Evolutionary conservation across 2,113 vertebrate species (phyloP), one percentile per base, ranked within the genome.

Genomic region (Sinocyclocheilus maitianheensis): DNA sequence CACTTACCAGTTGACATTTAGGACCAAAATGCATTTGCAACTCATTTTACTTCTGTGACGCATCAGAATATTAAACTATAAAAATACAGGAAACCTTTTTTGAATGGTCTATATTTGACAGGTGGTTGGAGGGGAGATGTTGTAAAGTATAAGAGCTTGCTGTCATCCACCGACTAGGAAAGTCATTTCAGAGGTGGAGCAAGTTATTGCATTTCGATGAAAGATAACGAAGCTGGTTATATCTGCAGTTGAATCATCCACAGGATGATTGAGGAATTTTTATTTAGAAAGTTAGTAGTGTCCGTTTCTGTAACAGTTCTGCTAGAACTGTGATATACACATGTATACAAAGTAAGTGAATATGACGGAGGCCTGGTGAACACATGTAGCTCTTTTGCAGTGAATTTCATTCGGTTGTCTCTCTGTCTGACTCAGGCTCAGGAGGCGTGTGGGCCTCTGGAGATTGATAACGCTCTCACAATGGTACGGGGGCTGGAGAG

Each of bases 371-470:
- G 24, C 63, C 12, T 67, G 26, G 26, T 67, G 65, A 67, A 67
- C 26, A 30, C 30, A 16, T 63, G 22, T 63, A 67, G 26, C 24
- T 16, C 12, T 67, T 67, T 67, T 74, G 18, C 43, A 34, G 20
- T 58, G 18, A 4, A 24, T 34, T 75, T 43, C 18, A 53, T 86
- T 20, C 20, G 34, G 3, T 40, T 71, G 20, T 26, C 18, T 51
- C 9, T 26, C 12, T 71, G 26, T 40, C 13, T 53, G 10, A 5
- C 72, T 77, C 88, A 99, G 98, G 98, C 98, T 72, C 97, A 99
- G 91, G 98, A 99, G 88, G 97, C 97, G 0, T 99, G 98, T 0
- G 98, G 98, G 48, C 97, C 98, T 2, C 90, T 99, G 91, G 98
- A 99, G 91, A 98, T 99, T 80, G 97, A 99, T 77, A 98, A 97